Percentiles rank a stretch among this genome's conserved stretches.
Evolutionary conservation across 2,113 vertebrate species (phyloP).

Genomic region (Columba livia): DNA sequence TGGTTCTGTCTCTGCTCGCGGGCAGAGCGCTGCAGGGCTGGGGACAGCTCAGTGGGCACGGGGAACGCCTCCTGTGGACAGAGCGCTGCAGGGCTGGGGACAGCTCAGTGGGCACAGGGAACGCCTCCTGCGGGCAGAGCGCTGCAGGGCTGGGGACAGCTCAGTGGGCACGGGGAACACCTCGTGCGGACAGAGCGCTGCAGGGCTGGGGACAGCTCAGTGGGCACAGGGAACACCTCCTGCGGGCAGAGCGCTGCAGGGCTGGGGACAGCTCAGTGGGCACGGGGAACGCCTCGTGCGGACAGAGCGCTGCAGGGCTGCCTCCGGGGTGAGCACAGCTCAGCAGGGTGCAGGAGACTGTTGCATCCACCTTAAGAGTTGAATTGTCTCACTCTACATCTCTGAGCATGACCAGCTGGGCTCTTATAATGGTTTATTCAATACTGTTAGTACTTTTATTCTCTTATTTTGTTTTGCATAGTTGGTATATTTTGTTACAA

Average conservation of each 20-base stretch:
- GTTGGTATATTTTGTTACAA: background rate
- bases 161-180: too few relatives aligned
- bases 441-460: background rate
- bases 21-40: background rate
- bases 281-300: too few relatives aligned
- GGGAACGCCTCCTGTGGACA: too few relatives aligned
- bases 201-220: too few relatives aligned
- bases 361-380: background rate
- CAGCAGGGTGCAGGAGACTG: background rate
- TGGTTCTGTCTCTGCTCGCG: background rate
- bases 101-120: too few relatives aligned
- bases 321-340: background rate
- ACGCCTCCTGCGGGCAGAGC: too few relatives aligned
- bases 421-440: background rate
- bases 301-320: background rate
- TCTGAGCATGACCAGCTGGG: background rate
- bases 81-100: too few relatives aligned
- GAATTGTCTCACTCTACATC: background rate
- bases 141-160: background rate
- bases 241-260: too few relatives aligned
- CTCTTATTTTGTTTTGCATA: background rate
- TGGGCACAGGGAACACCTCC: too few relatives aligned
- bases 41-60: background rate
- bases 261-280: too few relatives aligned
- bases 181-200: too few relatives aligned